phyloP scores from a whole-genome alignment of 2,888 invertebrate species.

The Eupelmus urozonus region DNA sequence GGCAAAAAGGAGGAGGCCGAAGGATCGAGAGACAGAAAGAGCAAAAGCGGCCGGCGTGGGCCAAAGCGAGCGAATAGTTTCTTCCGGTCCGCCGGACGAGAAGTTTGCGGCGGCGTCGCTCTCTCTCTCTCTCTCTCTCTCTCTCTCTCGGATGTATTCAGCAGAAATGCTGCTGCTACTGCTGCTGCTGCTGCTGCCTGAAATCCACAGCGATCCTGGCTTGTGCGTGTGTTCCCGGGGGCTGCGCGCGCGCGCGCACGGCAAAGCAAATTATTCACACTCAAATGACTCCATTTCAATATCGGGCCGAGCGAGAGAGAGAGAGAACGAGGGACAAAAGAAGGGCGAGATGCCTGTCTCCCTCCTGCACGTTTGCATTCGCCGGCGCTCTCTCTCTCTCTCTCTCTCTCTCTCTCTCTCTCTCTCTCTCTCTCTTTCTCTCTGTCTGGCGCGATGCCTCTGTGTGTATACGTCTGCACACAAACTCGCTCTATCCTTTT shows the following conservation, averaged over 20 bases:
- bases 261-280: slow-evolving; percentile 85
- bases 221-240: slow-evolving; percentile 31
- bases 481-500: slow-evolving; percentile 65
- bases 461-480: slow-evolving; percentile 69
- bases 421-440: slow-evolving; percentile 59
- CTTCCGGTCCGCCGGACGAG: slow-evolving; percentile 57
- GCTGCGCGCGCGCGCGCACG: slow-evolving; percentile 70
- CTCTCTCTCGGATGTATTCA: slow-evolving; percentile 41
- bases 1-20: neutral
- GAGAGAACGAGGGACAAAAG: slow-evolving; percentile 79
- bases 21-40: slow-evolving; percentile 10
- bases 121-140: slow-evolving; percentile 7
- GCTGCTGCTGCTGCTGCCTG: neutral
- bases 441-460: slow-evolving; percentile 63
- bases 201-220: slow-evolving; percentile 29
- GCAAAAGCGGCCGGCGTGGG: slow-evolving; percentile 32
- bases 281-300: slow-evolving; percentile 86
- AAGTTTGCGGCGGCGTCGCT: slow-evolving; percentile 50
- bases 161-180: slow-evolving; percentile 42
- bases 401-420: slow-evolving; percentile 61
- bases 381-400: slow-evolving; percentile 63
- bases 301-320: slow-evolving; percentile 76
- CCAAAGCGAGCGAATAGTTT: slow-evolving; percentile 53
- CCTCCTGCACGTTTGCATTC: slow-evolving; percentile 74
- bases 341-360: slow-evolving; percentile 79